Conservation (phyloP, 2,888 invertebrate genomes). For the Sisyra nigra region DNA sequence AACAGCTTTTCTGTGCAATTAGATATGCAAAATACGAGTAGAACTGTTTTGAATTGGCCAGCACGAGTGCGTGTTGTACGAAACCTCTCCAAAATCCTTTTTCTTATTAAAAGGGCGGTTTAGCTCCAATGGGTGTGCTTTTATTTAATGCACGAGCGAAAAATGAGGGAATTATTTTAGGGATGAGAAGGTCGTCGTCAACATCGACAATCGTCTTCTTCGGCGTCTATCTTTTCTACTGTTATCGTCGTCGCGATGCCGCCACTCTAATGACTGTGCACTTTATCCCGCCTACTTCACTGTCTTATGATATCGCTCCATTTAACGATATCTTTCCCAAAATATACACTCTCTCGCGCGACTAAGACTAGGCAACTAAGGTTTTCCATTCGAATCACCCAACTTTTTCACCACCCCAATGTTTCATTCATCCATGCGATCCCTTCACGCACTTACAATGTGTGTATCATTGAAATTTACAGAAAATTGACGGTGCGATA, state of each 20-base stretch:
- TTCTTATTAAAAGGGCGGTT: no score
- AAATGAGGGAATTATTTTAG: not conserved
- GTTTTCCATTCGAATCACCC: no score
- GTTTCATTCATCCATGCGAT: no score
- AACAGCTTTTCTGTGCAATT: not conserved
- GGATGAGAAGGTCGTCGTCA: not conserved
- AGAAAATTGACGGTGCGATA: no score
- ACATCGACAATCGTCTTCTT: not conserved
- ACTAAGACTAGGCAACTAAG: no score
- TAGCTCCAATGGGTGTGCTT: not conserved
- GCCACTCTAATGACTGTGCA: constrained; percentile 3
- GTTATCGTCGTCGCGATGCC: constrained; percentile 1
- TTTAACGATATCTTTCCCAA: no score
- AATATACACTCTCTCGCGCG: no score
- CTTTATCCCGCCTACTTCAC: not conserved
- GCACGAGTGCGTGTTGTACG: not conserved
- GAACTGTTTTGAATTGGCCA: constrained; percentile 2
- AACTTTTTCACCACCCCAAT: no score
- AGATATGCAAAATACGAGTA: not conserved
- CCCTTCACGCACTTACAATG: no score
- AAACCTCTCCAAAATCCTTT: not conserved
- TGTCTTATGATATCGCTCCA: no score
- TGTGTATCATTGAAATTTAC: no score
- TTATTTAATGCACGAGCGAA: not conserved
- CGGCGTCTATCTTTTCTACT: not conserved